Evolutionary conservation across 2,888 invertebrate species (phyloP), one percentile per base, ranked within the genome.

Genomic region (Alsophila aescularia): DNA sequence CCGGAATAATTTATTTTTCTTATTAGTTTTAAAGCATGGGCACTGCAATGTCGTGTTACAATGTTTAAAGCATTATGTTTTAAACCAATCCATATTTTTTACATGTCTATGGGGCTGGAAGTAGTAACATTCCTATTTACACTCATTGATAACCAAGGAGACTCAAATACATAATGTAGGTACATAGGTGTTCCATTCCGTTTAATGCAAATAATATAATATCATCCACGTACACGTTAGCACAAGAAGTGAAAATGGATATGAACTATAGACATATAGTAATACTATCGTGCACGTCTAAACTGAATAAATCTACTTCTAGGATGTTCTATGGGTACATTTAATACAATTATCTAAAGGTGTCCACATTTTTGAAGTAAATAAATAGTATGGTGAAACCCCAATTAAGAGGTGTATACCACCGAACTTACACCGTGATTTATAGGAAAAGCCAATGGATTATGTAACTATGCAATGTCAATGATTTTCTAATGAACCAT

Each of bases 1-100:
- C 60, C 39, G 39, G 24, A 58, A 61, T 59, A 44, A 48, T 47
- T 51, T 44, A 48, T 51, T 27, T 60, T 67, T 75, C 52, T 39
- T 70, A 79, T 81, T 81, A 85, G 80, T 76, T 73, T 72, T 67
- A 71, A 89, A 87, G 87, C 77, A 75, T 81, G 75, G 77, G 67
- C 73, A 70, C 57, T 36, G 36, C 15, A 58, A 35, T 27, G 69
- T 67, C 62, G 47, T 61, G 69, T 79, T 70, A 69, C 66, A 64
- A 53, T 58, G 37, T 56, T 73, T 70, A 58, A 75, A 84, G 83
- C 85, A 79, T 80, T 83, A 81, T 55, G 51, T 49, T 56, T 62
- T 39, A 37, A 60, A 63, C 66, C 66, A 63, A 63, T 60, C 58
- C 57, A 57, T 51, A 45, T 49, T 27, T 50, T 34, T 18, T 40